Conservation (phyloP, 2,113 vertebrate genomes). For the Vidua chalybeata region DNA sequence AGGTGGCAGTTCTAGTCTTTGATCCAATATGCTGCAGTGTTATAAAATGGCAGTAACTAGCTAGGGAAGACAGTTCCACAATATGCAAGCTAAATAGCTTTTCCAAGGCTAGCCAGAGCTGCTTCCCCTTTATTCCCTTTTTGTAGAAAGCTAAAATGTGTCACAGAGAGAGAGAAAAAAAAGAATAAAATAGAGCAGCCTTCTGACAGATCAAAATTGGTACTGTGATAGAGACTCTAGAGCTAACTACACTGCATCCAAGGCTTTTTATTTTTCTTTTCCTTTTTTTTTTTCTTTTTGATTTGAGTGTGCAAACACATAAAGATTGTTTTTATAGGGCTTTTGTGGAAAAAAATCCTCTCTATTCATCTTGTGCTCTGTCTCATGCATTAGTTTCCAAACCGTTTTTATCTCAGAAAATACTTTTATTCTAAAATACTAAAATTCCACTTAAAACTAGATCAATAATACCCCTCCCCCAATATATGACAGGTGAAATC, state of each 20-base stretch:
- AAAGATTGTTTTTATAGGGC: background rate
- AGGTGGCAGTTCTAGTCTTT: slow-evolving; percentile 56
- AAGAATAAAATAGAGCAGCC: background rate
- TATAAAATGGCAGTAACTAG: slow-evolving; percentile 31
- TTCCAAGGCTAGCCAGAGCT: background rate
- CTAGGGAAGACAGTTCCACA: slow-evolving; percentile 5
- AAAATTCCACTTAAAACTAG: background rate
- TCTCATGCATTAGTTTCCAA: background rate
- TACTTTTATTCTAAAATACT: background rate
- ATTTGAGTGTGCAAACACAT: background rate
- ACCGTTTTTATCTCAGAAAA: background rate
- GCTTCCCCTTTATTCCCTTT: background rate
- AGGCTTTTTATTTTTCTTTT: background rate
- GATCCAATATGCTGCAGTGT: slow-evolving; percentile 27
- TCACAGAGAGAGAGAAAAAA: background rate
- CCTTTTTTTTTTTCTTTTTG: background rate
- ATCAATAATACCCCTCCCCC: background rate
- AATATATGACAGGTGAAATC: background rate
- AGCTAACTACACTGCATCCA: background rate
- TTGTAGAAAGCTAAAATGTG: slow-evolving; percentile 1
- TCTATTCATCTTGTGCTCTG: background rate
- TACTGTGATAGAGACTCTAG: background rate
- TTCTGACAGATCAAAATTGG: background rate
- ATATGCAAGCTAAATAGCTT: slow-evolving; percentile 14
- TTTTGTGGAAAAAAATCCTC: background rate